Evolutionary conservation across 2,888 invertebrate species (phyloP), one percentile per base, ranked within the genome.

Genomic region (Eilema sororculum): DNA sequence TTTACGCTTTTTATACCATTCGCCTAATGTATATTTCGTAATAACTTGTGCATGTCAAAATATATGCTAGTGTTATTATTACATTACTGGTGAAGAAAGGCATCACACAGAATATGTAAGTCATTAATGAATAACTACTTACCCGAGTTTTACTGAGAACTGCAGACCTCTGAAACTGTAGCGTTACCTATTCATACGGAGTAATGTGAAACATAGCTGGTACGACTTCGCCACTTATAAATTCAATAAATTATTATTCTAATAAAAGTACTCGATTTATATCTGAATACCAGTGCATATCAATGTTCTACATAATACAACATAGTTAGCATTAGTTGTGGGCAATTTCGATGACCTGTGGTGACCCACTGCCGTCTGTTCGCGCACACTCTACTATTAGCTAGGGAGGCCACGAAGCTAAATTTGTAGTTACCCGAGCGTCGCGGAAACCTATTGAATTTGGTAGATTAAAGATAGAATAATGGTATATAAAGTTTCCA

Each of bases 1-100:
- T 65, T 33, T 62, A 74, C 67, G 73, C 30, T 60, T 30, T n/a
- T 52, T 52, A 10, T 58, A 58, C 5, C 25, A 58, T 28, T 58
- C 58, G 58, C 12, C n/a, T 60, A 60, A 60, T 60, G 10, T 33
- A n/a, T 20, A 33, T 60, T n/a, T 30, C 5, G 57, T 57, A 57
- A 65, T 22, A 6, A 57, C 22, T 57, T 9, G 28, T 57, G 57
- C 56, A 52, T 65, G 52, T 30, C 28, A 8, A 25, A 28, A 58
- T 28, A 58, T 25, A 24, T 25, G 58, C 58, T 58, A 58, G 25
- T 25, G 25, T 58, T 28, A 25, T 13, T 28, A 25, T 58, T 28
- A 8, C n/a, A n/a, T 25, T 28, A 10, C 25, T 58, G 25, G 58
- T 33, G n/a, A 60, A 60, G 60, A 33, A 60, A 60, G 8, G 9